These are phyloP conservation scores for Drosophila villosipedis DNA, from an alignment of 2,888 invertebrate genomes.

Conservation along the genomic window DNA sequence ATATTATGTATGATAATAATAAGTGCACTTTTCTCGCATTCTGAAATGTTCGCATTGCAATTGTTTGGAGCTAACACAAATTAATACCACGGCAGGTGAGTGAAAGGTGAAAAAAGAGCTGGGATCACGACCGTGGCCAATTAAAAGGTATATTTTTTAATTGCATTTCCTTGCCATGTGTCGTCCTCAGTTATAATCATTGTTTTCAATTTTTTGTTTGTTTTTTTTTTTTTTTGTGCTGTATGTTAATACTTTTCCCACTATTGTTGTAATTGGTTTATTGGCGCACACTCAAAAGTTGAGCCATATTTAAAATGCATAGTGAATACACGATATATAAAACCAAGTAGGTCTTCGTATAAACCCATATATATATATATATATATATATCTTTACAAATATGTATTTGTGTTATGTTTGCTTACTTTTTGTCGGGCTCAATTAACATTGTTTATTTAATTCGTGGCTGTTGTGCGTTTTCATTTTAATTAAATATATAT, in stretches of 20 bases:
- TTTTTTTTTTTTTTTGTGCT: slow-evolving; percentile 5
- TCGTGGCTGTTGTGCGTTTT: slow-evolving; percentile 69
- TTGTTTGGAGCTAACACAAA: slow-evolving; percentile 55
- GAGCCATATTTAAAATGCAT: slow-evolving; percentile 44
- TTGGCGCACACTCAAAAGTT: slow-evolving; percentile 56
- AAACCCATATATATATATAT: slow-evolving; percentile 4
- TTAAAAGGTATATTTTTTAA: slow-evolving; percentile 74
- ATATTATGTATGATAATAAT: background rate
- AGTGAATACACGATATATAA: background rate
- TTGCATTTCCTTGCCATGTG: slow-evolving; percentile 66
- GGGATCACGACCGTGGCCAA: slow-evolving; percentile 38
- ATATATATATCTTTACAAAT: slow-evolving; percentile 10
- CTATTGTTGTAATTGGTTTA: slow-evolving; percentile 68
- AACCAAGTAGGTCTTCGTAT: background rate
- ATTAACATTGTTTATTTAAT: slow-evolving; percentile 77
- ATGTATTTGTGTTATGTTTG: slow-evolving; percentile 56
- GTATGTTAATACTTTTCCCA: slow-evolving; percentile 6
- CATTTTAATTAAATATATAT: slow-evolving; percentile 75
- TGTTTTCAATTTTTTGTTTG: slow-evolving; percentile 18
- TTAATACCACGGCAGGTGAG: slow-evolving; percentile 68
- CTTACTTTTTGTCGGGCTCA: slow-evolving; percentile 70
- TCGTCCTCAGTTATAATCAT: slow-evolving; percentile 44
- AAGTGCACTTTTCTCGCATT: slow-evolving; percentile 30
- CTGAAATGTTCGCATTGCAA: slow-evolving; percentile 27
- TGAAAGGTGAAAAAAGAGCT: slow-evolving; percentile 10